These are phyloP conservation scores for Nomada lathburiana DNA, from an alignment of 2,888 invertebrate species.

Conservation along the genomic window DNA sequence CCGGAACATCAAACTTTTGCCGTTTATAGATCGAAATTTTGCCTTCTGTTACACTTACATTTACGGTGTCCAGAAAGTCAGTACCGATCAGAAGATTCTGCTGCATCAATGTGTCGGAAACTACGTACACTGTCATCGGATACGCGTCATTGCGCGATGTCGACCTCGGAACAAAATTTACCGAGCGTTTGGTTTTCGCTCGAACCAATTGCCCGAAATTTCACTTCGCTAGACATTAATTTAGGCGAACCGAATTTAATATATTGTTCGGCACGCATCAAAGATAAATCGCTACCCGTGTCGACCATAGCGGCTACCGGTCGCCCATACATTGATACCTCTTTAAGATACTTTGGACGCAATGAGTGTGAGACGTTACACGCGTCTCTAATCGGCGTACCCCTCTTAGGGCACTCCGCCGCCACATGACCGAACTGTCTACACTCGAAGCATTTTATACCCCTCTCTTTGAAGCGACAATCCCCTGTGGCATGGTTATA, in stretches of 20 bases:
- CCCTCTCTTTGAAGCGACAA: background rate
- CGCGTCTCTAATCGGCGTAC: background rate
- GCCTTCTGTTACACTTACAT: background rate
- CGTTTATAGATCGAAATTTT: background rate
- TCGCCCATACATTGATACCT: too few species aligned
- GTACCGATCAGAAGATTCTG: constrained; percentile 7
- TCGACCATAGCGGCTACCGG: too few species aligned
- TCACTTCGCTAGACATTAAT: background rate
- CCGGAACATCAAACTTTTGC: background rate
- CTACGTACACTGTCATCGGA: constrained; percentile 2
- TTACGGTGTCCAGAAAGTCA: constrained; percentile 11
- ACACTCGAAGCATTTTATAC: background rate
- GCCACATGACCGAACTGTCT: background rate
- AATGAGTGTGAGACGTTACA: too few species aligned
- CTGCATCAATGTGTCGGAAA: background rate
- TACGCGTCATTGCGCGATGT: constrained; percentile 6
- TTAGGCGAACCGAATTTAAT: background rate
- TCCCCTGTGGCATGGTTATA: background rate
- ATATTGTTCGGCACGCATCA: background rate
- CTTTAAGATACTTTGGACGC: too few species aligned
- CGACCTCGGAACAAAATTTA: background rate
- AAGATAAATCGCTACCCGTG: background rate
- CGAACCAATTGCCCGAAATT: constrained; percentile 20
- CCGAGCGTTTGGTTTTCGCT: background rate
- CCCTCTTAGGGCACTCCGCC: background rate